Evolutionary conservation across 2,113 vertebrate genomes (phyloP), one percentile per base, ranked within the genome.

Genomic region (Megaceryle maxima): DNA sequence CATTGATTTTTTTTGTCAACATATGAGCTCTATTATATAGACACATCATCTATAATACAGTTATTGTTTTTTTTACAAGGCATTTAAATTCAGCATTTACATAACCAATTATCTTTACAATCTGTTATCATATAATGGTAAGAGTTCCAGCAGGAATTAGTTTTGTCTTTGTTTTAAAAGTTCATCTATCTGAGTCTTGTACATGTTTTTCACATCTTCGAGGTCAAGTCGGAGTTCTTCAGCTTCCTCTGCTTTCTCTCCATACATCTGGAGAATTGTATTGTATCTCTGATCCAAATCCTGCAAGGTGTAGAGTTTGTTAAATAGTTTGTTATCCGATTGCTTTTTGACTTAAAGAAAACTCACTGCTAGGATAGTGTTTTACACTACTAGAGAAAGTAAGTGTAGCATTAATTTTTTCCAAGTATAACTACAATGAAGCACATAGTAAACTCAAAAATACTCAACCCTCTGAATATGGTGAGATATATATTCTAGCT

Each of bases 241-340:
- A 9, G 99, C 99, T 89, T 99, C 99, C 93, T 99, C 99, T 31
- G 99, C 99, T 95, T 99, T 99, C 96, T 99, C 99, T 64, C 99
- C 99, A 50, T 99, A 99, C 99, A 99, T 99, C 97, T 99, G 99
- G 73, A 99, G 98, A 93, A 99, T 99, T 50, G 99, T 99, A 97
- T 99, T 99, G 97, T 99, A 99, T 60, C 99, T 98, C 88, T 99
- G 99, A 97, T 99, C 99, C 98, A 99, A 97, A 87, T 99, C 99
- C 99, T 99, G 97, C 69, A 98, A 97, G 33, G 62, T 96, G 56
- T 26, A 53, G 25, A 53, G 51, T 28, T 28, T 16, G 51, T 53
- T 53, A 53, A 37, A 28, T 2, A 4, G 14, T 43, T 24, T 50
- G 48, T 97, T 87, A 95, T 1, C 35, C 67, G 68, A 35, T 35